A percentile compares a stretch with the other conserved stretches of the same genome.
Conservation (phyloP, 2,113 vertebrate genomes). For the Mesitornis unicolor region DNA sequence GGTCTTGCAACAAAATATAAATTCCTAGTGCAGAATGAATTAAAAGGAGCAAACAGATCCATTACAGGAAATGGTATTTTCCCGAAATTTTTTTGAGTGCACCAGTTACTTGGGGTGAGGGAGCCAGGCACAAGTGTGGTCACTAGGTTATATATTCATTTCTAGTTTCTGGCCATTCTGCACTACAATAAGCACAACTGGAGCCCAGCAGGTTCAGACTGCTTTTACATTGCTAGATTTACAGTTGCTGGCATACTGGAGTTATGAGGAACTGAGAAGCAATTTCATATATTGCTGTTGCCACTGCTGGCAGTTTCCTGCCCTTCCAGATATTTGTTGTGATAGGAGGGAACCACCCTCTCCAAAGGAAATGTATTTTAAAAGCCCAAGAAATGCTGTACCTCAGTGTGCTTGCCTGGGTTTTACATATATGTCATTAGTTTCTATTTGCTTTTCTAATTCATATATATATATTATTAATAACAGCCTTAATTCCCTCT, state of each 20-base stretch:
- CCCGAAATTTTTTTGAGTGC: background rate
- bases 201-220: background rate
- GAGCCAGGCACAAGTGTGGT: background rate
- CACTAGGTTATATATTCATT: background rate
- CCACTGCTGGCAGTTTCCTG: slow-evolving; percentile 31
- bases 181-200: background rate
- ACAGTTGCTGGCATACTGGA: slow-evolving; percentile 19
- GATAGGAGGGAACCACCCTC: slow-evolving; percentile 4
- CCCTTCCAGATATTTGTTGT: slow-evolving; percentile 32
- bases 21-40: background rate
- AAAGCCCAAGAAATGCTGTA: background rate
- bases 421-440: background rate
- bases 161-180: background rate
- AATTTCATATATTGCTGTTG: slow-evolving; percentile 56
- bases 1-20: background rate
- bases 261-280: slow-evolving; percentile 43
- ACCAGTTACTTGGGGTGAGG: background rate
- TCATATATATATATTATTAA: background rate
- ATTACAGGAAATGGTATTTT: background rate
- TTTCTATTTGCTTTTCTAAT: background rate
- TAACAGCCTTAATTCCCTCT: background rate
- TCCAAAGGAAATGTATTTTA: background rate
- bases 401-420: background rate
- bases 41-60: background rate
- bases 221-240: slow-evolving; percentile 42